Evolutionary conservation across 2,797 vertebrate species (phyloP), one percentile per base, ranked within the genome.

Genomic region (Bovichtus variegatus): DNA sequence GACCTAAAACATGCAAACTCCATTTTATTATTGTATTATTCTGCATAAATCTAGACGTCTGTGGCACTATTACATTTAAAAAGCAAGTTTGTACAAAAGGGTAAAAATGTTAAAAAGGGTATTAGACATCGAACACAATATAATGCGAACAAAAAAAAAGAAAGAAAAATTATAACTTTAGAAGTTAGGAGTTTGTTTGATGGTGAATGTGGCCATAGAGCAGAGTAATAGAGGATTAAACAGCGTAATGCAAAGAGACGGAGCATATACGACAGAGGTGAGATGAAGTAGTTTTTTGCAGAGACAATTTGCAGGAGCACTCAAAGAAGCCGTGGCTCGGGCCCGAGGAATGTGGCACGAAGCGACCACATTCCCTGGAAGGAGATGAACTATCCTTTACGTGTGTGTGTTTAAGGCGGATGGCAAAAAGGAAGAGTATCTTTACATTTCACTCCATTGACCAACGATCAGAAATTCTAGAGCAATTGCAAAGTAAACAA

Each of bases 281-380:
- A 79, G 67, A 77, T 76, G 78, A 76, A 40, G 29, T 23, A 55
- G 25, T 16, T 59, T 74, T 77, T 62, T 74, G 40, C 11, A 11
- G 21, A 43, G 54, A 70, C 83, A 92, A 94, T 95, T 96, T 91
- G 53, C 94, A 91, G 59, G 58, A 74, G 31, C 76, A 80, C 91
- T 90, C 87, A 62, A 95, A 93, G 87, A 81, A 47, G 49, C 49
- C 0, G 23, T 40, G 46, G 54, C 76, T 64, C 1, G n/a, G 49
- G 36, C 68, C 63, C 83, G 93, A 92, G 93, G 93, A 96, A 96
- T 96, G 89, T 96, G 41, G 27, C 93, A 81, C 47, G 6, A 71
- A 59, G 65, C 62, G 78, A 75, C 50, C 19, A 95, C 87, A 96
- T 95, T 96, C 92, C 84, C 69, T 23, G n/a, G 15, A 64, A 36